Conservation (phyloP, 2,888 invertebrate species). For the Conistra vaccinii region DNA sequence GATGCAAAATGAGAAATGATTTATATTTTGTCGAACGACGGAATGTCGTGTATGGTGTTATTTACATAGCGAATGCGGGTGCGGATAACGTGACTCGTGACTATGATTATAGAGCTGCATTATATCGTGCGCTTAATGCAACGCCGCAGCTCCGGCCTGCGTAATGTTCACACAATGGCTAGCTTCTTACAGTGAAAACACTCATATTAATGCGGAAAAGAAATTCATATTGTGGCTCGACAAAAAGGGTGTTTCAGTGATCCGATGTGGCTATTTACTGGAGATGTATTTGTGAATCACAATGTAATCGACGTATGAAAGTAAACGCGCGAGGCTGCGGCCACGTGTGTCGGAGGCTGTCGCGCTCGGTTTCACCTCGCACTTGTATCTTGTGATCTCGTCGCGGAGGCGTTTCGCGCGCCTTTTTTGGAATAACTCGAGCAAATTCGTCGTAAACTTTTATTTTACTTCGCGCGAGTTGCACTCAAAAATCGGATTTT, state of each 20-base stretch:
- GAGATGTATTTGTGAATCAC: constrained; percentile 28
- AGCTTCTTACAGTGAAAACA: constrained; percentile 78
- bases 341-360: constrained; percentile 77
- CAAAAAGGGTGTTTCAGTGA: constrained; percentile 66
- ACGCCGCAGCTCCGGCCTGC: constrained; percentile 79
- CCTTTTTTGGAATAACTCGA: constrained; percentile 90
- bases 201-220: constrained; percentile 78
- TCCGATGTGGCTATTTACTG: constrained; percentile 24
- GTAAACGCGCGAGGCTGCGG: constrained; percentile 70
- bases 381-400: constrained; percentile 85
- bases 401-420: constrained; percentile 84
- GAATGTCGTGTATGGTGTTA: constrained; percentile 82
- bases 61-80: constrained; percentile 83
- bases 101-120: constrained; percentile 83
- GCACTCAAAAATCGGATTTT: constrained; percentile 89
- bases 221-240: constrained; percentile 70
- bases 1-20: constrained; percentile 73
- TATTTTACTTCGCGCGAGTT: constrained; percentile 86
- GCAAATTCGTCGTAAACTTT: constrained; percentile 89
- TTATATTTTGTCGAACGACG: constrained; percentile 72
- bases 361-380: constrained; percentile 88
- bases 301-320: constrained; percentile 72
- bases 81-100: constrained; percentile 82
- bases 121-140: constrained; percentile 84
- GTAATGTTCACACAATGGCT: constrained; percentile 83